Conservation (phyloP, 1,140 invertebrate genomes). For the Drosophila biarmipes region DNA sequence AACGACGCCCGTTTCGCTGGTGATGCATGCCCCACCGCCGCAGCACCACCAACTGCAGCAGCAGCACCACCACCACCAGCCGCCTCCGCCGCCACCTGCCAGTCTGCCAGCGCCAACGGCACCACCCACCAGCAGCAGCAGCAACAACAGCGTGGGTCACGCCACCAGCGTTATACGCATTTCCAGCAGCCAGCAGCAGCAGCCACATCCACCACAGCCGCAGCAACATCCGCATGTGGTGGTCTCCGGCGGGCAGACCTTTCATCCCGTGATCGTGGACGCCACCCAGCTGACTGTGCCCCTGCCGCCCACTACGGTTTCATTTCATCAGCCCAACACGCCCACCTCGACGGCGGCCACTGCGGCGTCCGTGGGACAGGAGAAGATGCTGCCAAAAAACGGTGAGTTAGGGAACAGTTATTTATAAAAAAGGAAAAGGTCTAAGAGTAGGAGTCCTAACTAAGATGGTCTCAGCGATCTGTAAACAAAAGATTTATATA, state of each 20-base stretch:
- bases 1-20: slow-evolving; percentile 81
- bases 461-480: too few species aligned
- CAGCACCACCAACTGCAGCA: slow-evolving; percentile 85
- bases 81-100: slow-evolving; percentile 51
- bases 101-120: slow-evolving; percentile 65
- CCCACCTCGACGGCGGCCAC: slow-evolving; percentile 44
- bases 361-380: slow-evolving; percentile 44
- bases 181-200: slow-evolving; percentile 87
- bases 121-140: slow-evolving; percentile 86
- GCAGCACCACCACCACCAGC: slow-evolving; percentile 46
- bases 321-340: slow-evolving; percentile 71
- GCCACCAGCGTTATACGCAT: slow-evolving; percentile 92
- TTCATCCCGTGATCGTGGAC: slow-evolving; percentile 89
- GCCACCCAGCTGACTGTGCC: slow-evolving; percentile 87
- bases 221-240: slow-evolving; percentile 60
- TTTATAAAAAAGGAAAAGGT: too few species aligned
- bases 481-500: too few species aligned
- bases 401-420: slow-evolving; percentile 41
- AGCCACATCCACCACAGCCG: slow-evolving; percentile 48
- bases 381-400: slow-evolving; percentile 84
- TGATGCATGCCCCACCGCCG: slow-evolving; percentile 85
- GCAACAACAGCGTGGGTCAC: slow-evolving; percentile 78
- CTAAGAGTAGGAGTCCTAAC: too few species aligned
- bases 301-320: slow-evolving; percentile 65
- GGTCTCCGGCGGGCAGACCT: slow-evolving; percentile 83